Percentiles rank a stretch among this genome's conserved stretches.
phyloP scores from a whole-genome alignment of 2,888 invertebrate genomes.

The Tetramorium bicarinatum region DNA sequence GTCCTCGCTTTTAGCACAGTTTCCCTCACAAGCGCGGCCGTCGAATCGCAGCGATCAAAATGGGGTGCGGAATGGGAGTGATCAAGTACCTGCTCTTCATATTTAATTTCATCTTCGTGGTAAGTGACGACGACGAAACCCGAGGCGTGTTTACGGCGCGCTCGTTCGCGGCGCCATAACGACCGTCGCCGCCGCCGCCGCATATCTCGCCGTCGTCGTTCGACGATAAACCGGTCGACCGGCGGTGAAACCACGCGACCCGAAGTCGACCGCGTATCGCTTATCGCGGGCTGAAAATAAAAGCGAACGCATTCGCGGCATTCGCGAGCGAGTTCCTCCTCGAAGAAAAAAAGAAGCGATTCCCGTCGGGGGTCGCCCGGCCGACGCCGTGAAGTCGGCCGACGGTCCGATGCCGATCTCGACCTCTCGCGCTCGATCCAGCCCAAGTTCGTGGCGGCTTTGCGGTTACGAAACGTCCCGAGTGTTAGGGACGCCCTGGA shows the following conservation, averaged over 20 bases:
- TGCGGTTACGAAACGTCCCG: not conserved
- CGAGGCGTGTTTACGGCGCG: too few species aligned
- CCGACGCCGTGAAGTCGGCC: not conserved
- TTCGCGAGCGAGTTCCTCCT: too few species aligned
- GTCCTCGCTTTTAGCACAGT: not conserved
- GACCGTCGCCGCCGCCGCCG: not conserved
- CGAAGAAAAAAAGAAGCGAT: too few species aligned
- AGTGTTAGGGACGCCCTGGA: too few species aligned
- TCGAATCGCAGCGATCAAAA: conserved; percentile 58
- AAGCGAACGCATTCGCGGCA: not conserved
- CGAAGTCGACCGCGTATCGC: not conserved
- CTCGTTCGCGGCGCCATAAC: not conserved
- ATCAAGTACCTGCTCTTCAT: conserved; percentile 94
- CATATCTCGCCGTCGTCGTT: not conserved
- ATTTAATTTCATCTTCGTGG: conserved; percentile 93
- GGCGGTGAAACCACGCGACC: not conserved
- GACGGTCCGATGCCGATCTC: too few species aligned
- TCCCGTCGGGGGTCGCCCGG: too few species aligned
- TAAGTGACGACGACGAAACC: conserved; percentile 87
- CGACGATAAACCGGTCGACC: not conserved
- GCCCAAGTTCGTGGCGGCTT: not conserved
- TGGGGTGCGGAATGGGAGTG: conserved; percentile 90
- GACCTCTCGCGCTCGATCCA: too few species aligned
- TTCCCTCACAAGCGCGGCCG: not conserved
- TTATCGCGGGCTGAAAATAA: not conserved